These are phyloP conservation scores for Lamellibrachia luymesi DNA, from an alignment of 1,140 invertebrate genomes.

Conservation along the genomic window DNA sequence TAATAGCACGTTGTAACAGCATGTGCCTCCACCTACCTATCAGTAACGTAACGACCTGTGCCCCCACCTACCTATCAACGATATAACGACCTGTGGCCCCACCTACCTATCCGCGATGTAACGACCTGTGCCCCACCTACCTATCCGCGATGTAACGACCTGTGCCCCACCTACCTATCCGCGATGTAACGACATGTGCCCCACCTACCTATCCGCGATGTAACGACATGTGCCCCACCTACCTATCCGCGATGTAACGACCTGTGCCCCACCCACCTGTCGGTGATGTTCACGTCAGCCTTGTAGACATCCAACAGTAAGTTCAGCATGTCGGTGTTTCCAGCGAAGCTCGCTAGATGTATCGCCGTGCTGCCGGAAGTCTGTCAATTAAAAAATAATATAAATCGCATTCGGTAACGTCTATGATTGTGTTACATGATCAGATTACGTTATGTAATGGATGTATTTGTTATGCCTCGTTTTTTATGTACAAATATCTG, in stretches of 20 bases:
- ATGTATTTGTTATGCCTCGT: no score
- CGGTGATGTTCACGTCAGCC: conserved; percentile 19
- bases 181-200: not conserved
- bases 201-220: conserved; percentile 18
- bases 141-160: not conserved
- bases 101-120: not conserved
- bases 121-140: not conserved
- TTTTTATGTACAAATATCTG: no score
- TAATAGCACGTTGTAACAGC: not conserved
- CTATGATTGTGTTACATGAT: no score
- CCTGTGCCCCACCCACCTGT: conserved; percentile 16
- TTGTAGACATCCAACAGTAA: conserved; percentile 23
- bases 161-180: not conserved
- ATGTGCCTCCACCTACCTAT: not conserved
- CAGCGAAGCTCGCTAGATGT: conserved; percentile 27
- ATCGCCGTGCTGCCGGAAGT: conserved; percentile 20
- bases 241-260: not conserved
- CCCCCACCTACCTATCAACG: not conserved
- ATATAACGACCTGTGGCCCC: not conserved
- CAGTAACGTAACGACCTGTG: not conserved
- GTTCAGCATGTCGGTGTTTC: conserved; percentile 11
- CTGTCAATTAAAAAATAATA: not conserved
- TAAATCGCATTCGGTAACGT: not conserved
- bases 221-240: conserved; percentile 3
- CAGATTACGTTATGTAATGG: no score